Conservation (phyloP, 2,113 vertebrate genomes). For the Gasterosteus aculeatus region DNA sequence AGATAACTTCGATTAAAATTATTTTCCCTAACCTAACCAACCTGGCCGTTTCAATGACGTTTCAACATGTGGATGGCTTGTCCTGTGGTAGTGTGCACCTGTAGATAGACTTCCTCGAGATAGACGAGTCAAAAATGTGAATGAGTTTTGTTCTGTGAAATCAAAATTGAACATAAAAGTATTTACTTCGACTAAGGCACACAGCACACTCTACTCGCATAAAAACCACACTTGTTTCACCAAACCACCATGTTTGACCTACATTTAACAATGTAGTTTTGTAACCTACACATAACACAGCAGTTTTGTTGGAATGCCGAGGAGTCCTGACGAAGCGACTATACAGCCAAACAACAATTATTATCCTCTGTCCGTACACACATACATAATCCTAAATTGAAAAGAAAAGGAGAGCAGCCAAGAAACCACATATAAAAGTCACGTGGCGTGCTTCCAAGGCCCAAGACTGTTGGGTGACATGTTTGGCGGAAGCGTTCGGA, state of each 20-base stretch:
- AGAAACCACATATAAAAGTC: background rate
- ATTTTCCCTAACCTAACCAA: no score
- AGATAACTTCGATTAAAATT: no score
- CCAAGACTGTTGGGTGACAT: slow-evolving; percentile 14
- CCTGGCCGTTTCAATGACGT: background rate
- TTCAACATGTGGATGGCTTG: background rate
- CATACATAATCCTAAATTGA: background rate
- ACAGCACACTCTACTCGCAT: background rate
- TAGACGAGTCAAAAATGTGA: background rate
- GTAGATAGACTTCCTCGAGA: background rate
- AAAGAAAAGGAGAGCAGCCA: background rate
- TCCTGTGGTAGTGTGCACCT: background rate
- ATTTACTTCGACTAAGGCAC: background rate
- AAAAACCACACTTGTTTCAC: background rate
- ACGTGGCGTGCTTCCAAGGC: background rate
- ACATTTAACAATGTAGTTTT: background rate
- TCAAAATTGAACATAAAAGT: background rate
- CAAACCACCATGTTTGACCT: background rate
- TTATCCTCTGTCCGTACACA: background rate
- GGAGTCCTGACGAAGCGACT: background rate
- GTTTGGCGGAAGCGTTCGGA: slow-evolving; percentile 23
- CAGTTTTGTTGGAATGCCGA: background rate
- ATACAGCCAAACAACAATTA: background rate
- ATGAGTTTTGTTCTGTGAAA: background rate
- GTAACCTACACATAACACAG: no score